Evolutionary conservation across 2,113 vertebrate genomes (phyloP), one percentile per base, ranked within the genome.

Genomic region (Telmatochromis bifrenatus): DNA sequence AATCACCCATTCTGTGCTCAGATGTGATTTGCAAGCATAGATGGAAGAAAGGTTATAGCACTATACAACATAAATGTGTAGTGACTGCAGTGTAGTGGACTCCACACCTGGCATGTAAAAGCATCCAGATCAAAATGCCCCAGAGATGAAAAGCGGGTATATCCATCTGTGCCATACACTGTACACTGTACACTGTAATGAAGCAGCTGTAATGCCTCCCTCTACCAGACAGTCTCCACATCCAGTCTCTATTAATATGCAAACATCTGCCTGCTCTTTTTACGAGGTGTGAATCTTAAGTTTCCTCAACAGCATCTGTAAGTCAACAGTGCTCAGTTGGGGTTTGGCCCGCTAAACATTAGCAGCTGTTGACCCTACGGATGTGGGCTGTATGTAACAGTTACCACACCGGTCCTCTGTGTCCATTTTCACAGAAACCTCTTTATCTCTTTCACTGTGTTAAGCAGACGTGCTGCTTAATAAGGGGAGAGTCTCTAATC

Each of bases 221-320:
- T 56, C 79, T 51, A 51, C 83, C 92, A 92, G 88, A 75, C 86
- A 89, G 62, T 82, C 80, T 88, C 91, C 86, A 65, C 39, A 82
- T 87, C 90, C 82, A 49, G 55, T 89, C 90, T 89, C 89, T 80
- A 94, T 96, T 95, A 93, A 92, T 89, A 95, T 95, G 94, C 95
- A 92, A 96, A 95, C 95, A 96, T 96, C 96, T 96, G 95, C 90
- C 84, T 87, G 11, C 55, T 82, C 54, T 83, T 90, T 91, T 94
- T 91, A 95, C 87, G 88, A 92, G 84, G 88, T 89, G 87, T 83
- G 91, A 93, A 94, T 93, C 89, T 84, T 85, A 90, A 85, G 83
- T 89, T 91, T 93, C 80, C 92, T 86, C 81, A 53, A 19, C 87
- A 90, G 92, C 93, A 93, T 96, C 91, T 91, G 92, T 86, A 90